Evolutionary conservation across 2,888 invertebrate genomes (phyloP).

Genomic region (Abrostola tripartita): DNA sequence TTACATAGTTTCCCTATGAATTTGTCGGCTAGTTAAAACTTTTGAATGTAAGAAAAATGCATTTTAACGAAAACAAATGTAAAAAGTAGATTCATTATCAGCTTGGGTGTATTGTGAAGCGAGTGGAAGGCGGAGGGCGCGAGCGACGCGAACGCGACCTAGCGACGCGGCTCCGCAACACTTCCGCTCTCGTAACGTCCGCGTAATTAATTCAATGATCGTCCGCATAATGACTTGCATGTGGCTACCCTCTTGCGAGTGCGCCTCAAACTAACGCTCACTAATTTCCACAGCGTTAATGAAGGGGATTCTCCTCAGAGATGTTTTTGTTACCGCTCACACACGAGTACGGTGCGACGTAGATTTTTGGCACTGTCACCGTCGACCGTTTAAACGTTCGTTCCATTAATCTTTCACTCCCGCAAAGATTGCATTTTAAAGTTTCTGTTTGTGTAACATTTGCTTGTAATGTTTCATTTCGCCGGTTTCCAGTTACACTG

Average conservation of each 20-base stretch:
- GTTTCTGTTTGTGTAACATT: constrained; percentile 78
- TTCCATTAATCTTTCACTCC: constrained; percentile 81
- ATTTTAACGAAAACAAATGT: constrained; percentile 46
- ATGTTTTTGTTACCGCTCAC: constrained; percentile 78
- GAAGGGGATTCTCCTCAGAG: constrained; percentile 76
- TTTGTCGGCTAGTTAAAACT: constrained; percentile 39
- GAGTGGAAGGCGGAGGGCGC: constrained; percentile 36
- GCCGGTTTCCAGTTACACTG: constrained; percentile 43
- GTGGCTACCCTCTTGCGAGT: constrained; percentile 74
- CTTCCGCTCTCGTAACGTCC: constrained; percentile 74
- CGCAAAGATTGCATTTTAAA: constrained; percentile 85
- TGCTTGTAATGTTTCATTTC: constrained; percentile 77
- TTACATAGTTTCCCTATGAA: constrained; percentile 56
- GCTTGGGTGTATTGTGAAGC: constrained; percentile 51
- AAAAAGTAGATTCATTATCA: constrained; percentile 54
- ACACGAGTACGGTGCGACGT: constrained; percentile 60
- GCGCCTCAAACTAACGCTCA: constrained; percentile 78
- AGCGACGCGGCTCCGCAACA: constrained; percentile 63
- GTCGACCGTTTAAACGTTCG: constrained; percentile 77
- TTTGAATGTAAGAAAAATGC: constrained; percentile 31
- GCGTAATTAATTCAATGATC: constrained; percentile 87
- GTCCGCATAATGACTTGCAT: constrained; percentile 87
- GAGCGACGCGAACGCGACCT: constrained; percentile 21
- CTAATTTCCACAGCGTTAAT: constrained; percentile 82
- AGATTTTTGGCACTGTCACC: constrained; percentile 82